Percentiles rank a stretch among this genome's conserved stretches.
phyloP scores from a whole-genome alignment of 2,797 vertebrate genomes.

The Dromococcyx pavoninus region DNA sequence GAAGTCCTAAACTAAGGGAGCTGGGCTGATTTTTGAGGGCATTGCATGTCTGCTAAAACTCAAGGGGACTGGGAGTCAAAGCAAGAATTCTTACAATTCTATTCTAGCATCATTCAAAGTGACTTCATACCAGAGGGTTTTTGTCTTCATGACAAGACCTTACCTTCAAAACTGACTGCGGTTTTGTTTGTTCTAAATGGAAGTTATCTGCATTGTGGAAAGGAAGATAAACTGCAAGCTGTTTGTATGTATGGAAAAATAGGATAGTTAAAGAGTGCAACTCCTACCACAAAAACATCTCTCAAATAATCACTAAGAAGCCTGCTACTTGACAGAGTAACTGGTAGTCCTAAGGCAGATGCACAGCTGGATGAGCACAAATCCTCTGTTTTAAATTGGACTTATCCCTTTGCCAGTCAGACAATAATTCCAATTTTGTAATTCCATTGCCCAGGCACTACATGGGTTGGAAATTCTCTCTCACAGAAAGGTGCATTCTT shows the following conservation, averaged over 20 bases:
- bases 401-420: constrained; percentile 18
- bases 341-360: not conserved
- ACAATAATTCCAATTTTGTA: constrained; percentile 5
- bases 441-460: not conserved
- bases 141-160: not conserved
- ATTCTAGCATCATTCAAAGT: not conserved
- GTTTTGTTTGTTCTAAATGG: not conserved
- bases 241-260: not conserved
- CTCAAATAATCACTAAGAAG: not conserved
- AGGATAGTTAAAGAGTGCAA: not conserved
- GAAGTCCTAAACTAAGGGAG: not conserved
- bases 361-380: constrained; percentile 44
- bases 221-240: not conserved
- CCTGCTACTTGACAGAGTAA: not conserved
- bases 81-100: not conserved
- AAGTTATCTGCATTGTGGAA: not conserved
- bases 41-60: not conserved
- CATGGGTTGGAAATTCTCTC: not conserved
- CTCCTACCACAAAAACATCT: not conserved
- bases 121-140: not conserved
- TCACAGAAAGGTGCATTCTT: not conserved
- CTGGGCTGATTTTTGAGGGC: not conserved
- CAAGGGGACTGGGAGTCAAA: not conserved
- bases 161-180: not conserved
- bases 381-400: constrained; percentile 32